Percentiles rank a stretch among this genome's conserved stretches.
phyloP scores from a whole-genome alignment of 2,888 invertebrate species.

The Ormyrus pomaceus region DNA sequence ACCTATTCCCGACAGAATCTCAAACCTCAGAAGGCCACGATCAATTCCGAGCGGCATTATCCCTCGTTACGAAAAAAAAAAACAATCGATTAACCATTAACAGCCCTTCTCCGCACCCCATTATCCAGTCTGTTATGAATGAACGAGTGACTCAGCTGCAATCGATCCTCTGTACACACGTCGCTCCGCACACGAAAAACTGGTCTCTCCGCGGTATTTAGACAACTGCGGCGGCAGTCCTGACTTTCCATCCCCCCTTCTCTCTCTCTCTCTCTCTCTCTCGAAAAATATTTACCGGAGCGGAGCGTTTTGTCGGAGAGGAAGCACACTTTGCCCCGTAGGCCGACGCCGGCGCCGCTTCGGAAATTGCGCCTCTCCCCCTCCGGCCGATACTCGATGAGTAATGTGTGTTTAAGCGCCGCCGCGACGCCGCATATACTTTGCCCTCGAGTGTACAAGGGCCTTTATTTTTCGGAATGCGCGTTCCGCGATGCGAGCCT shows the following conservation, averaged over 20 bases:
- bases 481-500: too few relatives aligned
- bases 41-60: background rate
- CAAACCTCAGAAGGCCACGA: background rate
- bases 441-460: background rate
- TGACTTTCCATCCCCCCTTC: background rate
- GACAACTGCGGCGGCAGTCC: constrained; percentile 1
- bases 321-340: background rate
- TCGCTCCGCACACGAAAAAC: background rate
- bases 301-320: background rate
- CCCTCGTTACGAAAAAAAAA: too few relatives aligned
- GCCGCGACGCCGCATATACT: background rate
- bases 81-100: background rate
- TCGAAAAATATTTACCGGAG: constrained; percentile 32
- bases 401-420: constrained; percentile 37
- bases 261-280: background rate
- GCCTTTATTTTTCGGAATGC: background rate
- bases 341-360: background rate
- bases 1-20: background rate
- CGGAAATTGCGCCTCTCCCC: constrained; percentile 18
- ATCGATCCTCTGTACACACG: constrained; percentile 12
- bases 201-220: constrained; percentile 9
- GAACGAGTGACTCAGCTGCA: background rate
- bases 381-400: constrained; percentile 9
- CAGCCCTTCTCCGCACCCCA: background rate
- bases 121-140: background rate